Conservation (phyloP, 2,797 vertebrate genomes). For the Falco biarmicus region DNA sequence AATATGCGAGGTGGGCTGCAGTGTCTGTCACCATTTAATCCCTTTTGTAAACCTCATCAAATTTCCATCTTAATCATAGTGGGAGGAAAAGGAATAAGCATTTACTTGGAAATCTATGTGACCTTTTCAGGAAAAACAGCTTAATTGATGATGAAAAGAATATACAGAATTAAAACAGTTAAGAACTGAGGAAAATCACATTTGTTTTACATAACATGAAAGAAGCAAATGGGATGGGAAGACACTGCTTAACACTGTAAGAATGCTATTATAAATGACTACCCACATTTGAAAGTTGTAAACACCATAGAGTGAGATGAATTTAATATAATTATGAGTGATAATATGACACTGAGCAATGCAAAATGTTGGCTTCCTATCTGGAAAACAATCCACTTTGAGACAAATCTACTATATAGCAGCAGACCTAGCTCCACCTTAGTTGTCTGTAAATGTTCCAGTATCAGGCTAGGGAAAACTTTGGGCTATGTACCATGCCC, state of each 20-base stretch:
- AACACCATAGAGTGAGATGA: background rate
- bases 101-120: background rate
- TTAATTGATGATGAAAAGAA: background rate
- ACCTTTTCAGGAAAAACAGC: background rate
- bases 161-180: background rate
- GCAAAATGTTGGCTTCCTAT: background rate
- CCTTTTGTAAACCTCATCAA: background rate
- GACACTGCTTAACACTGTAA: constrained; percentile 6
- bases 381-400: background rate
- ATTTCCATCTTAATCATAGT: background rate
- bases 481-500: background rate
- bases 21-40: background rate
- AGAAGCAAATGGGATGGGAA: background rate
- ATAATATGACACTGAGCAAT: background rate
- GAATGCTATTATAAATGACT: constrained; percentile 27
- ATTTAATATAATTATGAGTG: background rate
- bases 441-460: background rate
- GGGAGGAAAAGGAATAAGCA: background rate
- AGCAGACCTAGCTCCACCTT: background rate
- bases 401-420: background rate
- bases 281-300: background rate
- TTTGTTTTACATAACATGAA: constrained; percentile 15
- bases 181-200: background rate
- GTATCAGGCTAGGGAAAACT: background rate
- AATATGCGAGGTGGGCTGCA: background rate